Percentiles rank a stretch among this genome's conserved stretches.
Evolutionary conservation across 2,113 vertebrate species (phyloP).

Genomic region (Struthio camelus): DNA sequence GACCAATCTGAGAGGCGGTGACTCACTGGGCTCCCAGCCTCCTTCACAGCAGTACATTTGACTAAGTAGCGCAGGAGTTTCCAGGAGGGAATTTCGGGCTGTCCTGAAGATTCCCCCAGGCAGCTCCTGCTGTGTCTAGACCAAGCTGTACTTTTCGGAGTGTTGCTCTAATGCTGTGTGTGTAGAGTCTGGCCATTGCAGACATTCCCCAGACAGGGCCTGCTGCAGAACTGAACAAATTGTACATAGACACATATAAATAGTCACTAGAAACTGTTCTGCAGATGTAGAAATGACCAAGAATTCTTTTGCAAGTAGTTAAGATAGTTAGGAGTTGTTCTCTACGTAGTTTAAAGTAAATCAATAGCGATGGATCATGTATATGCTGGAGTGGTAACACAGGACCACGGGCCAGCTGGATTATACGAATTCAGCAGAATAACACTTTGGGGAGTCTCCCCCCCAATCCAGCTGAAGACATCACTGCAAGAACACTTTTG

Average conservation of each 20-base stretch:
- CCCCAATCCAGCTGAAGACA: not conserved
- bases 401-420: not conserved
- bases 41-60: not conserved
- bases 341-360: not conserved
- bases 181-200: not conserved
- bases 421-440: not conserved
- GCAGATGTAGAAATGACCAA: not conserved
- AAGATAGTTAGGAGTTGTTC: not conserved
- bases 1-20: not conserved
- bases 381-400: not conserved
- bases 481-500: not conserved
- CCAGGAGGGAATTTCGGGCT: not conserved
- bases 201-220: not conserved
- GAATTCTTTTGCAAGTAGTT: not conserved
- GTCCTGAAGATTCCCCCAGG: not conserved
- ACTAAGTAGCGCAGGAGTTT: not conserved
- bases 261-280: not conserved
- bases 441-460: not conserved
- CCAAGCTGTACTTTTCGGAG: not conserved
- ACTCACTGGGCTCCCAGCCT: not conserved
- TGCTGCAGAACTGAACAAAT: not conserved
- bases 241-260: not conserved
- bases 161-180: not conserved
- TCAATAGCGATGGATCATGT: not conserved
- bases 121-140: not conserved